phyloP scores from a whole-genome alignment of 2,797 vertebrate genomes.

The Chromobotia macracanthus region DNA sequence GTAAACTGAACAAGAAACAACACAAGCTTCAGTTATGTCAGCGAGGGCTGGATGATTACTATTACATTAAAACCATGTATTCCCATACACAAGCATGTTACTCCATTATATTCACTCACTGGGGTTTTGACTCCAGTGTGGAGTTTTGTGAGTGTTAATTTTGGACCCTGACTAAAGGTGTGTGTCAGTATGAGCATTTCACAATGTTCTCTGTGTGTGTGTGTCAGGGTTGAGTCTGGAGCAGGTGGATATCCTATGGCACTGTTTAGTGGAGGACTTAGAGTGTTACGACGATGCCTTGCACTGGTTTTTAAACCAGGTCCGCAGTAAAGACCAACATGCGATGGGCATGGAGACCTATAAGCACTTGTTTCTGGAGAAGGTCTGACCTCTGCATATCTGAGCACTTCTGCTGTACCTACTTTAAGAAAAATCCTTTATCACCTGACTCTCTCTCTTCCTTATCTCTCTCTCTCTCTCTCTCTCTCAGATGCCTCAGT shows the following conservation, averaged over 20 bases:
- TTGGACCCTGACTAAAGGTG: no score
- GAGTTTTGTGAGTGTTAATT: no score
- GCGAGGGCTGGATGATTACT: no score
- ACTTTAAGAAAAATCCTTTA: neutral
- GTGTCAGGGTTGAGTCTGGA: slow-evolving; percentile 91
- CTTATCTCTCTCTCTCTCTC: slow-evolving; percentile 10
- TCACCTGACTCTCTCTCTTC: neutral
- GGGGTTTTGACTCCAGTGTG: no score
- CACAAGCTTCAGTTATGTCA: no score
- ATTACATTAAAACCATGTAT: no score
- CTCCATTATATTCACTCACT: no score
- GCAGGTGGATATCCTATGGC: slow-evolving; percentile 98
- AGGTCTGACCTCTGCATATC: slow-evolving; percentile 74
- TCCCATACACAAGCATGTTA: no score
- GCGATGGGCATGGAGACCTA: slow-evolving; percentile 99
- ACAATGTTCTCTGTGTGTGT: slow-evolving; percentile 16
- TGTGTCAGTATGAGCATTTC: no score
- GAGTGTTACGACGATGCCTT: slow-evolving; percentile 97
- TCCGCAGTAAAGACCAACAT: slow-evolving; percentile 99
- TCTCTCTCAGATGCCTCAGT: slow-evolving; percentile 89
- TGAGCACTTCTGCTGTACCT: neutral
- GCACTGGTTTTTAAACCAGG: slow-evolving; percentile 99
- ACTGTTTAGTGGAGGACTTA: slow-evolving; percentile 95
- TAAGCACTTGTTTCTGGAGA: slow-evolving; percentile 98
- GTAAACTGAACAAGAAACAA: no score